phyloP scores from a whole-genome alignment of 1,140 invertebrate species.

The Tetragonula clypearis region DNA sequence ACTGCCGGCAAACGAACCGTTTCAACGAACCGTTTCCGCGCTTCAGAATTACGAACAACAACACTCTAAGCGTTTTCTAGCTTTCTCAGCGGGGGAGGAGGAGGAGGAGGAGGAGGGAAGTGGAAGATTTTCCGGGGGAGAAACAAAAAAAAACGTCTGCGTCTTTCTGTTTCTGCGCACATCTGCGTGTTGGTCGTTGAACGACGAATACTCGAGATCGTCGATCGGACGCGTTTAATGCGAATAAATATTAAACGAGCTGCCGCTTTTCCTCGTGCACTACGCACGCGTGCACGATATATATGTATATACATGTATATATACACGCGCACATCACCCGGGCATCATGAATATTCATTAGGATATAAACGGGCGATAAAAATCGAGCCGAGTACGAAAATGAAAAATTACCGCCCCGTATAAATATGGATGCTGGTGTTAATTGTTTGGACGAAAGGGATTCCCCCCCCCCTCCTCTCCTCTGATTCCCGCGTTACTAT shows the following conservation, averaged over 20 bases:
- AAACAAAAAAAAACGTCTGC: background rate
- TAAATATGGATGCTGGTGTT: constrained; percentile 21
- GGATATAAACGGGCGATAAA: constrained; percentile 28
- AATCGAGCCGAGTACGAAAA: constrained; percentile 10
- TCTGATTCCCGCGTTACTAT: background rate
- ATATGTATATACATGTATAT: background rate
- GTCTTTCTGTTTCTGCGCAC: too few relatives aligned
- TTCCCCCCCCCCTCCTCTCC: background rate
- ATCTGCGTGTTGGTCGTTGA: background rate
- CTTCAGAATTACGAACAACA: background rate
- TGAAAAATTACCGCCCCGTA: constrained; percentile 22
- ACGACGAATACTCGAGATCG: too few relatives aligned
- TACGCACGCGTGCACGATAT: too few relatives aligned
- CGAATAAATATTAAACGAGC: constrained; percentile 40
- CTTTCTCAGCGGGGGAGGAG: too few relatives aligned
- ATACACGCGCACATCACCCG: background rate
- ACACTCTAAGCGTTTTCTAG: background rate
- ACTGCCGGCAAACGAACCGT: constrained; percentile 5
- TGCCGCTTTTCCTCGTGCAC: too few relatives aligned
- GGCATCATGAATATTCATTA: constrained; percentile 41
- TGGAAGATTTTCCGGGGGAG: background rate
- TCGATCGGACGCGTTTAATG: background rate
- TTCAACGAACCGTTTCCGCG: background rate
- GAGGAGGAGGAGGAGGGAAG: too few relatives aligned
- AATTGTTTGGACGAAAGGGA: constrained; percentile 14